Conservation (phyloP, 2,797 vertebrate genomes). For the Gephyroberyx darwinii region DNA sequence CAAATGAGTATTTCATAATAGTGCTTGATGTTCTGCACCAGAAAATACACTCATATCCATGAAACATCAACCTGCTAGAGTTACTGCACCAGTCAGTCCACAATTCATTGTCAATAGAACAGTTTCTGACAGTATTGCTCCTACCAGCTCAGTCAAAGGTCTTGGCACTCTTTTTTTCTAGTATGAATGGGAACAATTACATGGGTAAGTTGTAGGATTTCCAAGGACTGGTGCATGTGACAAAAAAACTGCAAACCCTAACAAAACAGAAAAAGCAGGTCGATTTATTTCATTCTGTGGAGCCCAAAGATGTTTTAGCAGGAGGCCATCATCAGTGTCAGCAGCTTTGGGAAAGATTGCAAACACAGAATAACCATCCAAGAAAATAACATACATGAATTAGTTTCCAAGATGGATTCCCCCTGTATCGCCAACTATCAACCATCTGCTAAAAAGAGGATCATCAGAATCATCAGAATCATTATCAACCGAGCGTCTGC, state of each 20-base stretch:
- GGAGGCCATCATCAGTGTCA: constrained; percentile 36
- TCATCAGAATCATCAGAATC: constrained; percentile 5
- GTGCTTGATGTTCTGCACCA: background rate
- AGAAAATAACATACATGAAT: constrained; percentile 28
- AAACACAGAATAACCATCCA: constrained; percentile 29
- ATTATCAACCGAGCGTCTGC: constrained; percentile 36
- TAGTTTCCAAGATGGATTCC: constrained; percentile 8
- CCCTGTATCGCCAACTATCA: constrained; percentile 22
- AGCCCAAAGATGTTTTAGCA: constrained; percentile 50
- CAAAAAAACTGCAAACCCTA: background rate
- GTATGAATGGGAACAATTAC: background rate
- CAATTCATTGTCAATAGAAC: no score
- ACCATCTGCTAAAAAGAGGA: constrained; percentile 6
- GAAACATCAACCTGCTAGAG: background rate
- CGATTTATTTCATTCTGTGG: constrained; percentile 19
- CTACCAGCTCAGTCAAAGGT: background rate
- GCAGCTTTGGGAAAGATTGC: constrained; percentile 23
- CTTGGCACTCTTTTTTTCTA: background rate
- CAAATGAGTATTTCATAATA: background rate
- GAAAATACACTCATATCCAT: background rate
- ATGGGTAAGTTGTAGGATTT: no score
- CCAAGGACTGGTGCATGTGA: background rate
- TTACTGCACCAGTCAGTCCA: background rate
- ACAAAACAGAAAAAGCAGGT: background rate
- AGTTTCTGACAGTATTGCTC: background rate